Base-by-base conservation (phyloP, 1,140 invertebrate genomes). In the Telenomus remus region DNA sequence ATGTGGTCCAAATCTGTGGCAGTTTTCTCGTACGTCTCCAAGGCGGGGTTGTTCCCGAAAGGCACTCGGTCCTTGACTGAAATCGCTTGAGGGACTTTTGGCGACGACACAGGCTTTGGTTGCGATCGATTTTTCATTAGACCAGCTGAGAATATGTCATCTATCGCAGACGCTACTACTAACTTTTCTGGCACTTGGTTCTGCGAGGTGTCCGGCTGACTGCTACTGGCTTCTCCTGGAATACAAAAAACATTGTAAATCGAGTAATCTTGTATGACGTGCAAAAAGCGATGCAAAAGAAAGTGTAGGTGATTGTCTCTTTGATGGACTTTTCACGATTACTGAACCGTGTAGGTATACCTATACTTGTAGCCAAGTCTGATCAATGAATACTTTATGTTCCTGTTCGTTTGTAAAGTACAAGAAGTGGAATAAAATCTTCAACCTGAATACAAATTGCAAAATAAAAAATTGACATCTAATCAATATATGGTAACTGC, bases 1-100 rank as follows among this genome's bases (percentile, higher is more conserved):
- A 84, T 83, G 44, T 84, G 63, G 42, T 84, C 83, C 5, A 84
- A 54, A 39, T 83, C 81, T 6, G 79, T 79, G 0, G 61, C 69
- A 7, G 76, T 65, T 49, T 63, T 63, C 33, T 78, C 71, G 15
- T 69, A 78, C 0, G 61, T 66, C 6, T 77, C 76, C 49, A 75
- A 50, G 1, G 63, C 46, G 0, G 70, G 48, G 34, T 64, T 63
- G 14, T 74, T 78, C 0, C 16, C 9, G 10, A 12, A 43, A 0
- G 59, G 15, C 2, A 48, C 12, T 11, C 53, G 49, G 16, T 11
- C 56, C 10, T 51, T 11, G 0, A 47, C 1, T 1, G 63, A 43
- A 27, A 43, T 27, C 1, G 33, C 1, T 12, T 7, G 6, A 5
- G 50, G 3, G 12, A 44, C 33, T 48, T 15, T 16, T 10, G n/a